Evolutionary conservation across 1,140 invertebrate species (phyloP).

Genomic region (Drosophila lacteicornis): DNA sequence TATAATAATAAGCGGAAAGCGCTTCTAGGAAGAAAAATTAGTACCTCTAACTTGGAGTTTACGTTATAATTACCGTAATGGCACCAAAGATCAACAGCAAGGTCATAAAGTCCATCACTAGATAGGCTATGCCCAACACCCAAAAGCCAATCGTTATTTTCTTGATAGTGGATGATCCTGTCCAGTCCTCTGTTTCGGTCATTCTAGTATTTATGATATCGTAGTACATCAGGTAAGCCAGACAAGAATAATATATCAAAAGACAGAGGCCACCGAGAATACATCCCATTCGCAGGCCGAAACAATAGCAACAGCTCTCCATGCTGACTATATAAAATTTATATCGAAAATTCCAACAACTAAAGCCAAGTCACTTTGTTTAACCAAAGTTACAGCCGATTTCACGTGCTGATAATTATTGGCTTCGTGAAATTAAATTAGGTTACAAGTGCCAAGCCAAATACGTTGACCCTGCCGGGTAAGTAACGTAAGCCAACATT

Average conservation of each 20-base stretch:
- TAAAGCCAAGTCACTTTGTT: not conserved
- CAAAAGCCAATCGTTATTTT: conserved; percentile 1
- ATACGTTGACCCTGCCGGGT: conserved; percentile 23
- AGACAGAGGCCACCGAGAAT: not conserved
- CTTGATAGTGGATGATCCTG: accelerated
- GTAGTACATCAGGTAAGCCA: conserved; percentile 9
- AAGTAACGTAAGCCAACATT: conserved; percentile 42
- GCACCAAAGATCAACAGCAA: not conserved
- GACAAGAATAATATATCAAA: not conserved
- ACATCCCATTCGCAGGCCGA: conserved; percentile 10
- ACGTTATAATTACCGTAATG: not conserved
- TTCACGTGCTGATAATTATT: conserved; percentile 18
- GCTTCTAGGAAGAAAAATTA: not conserved
- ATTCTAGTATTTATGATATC: not conserved
- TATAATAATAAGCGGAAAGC: not conserved
- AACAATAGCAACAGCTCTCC: conserved; percentile 15
- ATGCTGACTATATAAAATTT: not conserved
- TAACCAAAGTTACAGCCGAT: not conserved
- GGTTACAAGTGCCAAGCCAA: conserved; percentile 43
- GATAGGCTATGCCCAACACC: conserved; percentile 15
- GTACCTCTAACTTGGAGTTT: too few species aligned
- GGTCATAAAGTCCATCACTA: not conserved
- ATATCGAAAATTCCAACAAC: not conserved
- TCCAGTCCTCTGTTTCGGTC: accelerated
- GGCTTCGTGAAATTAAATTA: conserved; percentile 30